Percentiles rank a stretch among this genome's conserved stretches.
phyloP scores from a whole-genome alignment of 2,797 vertebrate species.

The Scyliorhinus canicula region DNA sequence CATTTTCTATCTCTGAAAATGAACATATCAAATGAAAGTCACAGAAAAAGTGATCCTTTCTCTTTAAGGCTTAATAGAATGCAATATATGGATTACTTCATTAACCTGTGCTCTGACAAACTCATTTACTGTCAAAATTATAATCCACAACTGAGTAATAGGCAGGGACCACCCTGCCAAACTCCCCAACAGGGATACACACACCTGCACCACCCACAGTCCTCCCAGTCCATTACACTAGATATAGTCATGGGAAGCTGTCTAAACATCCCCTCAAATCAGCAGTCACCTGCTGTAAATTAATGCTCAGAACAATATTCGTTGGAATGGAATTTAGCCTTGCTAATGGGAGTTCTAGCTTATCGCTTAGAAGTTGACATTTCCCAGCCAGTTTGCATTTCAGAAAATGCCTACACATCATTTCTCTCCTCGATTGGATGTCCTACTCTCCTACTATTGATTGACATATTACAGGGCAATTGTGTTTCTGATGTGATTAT shows the following conservation, averaged over 20 bases:
- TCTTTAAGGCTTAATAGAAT: background rate
- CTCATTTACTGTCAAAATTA: background rate
- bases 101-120: slow-evolving; percentile 5
- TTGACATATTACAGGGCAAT: slow-evolving; percentile 15
- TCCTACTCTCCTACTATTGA: background rate
- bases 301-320: slow-evolving; percentile 1
- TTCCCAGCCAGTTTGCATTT: background rate
- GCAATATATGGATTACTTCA: background rate
- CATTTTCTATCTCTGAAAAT: background rate
- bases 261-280: slow-evolving; percentile 22
- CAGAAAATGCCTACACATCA: background rate
- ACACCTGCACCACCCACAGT: slow-evolving; percentile 9
- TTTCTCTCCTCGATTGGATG: background rate
- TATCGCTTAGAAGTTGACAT: background rate
- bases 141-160: background rate
- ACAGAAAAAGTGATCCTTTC: background rate
- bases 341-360: background rate
- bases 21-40: slow-evolving; percentile 2
- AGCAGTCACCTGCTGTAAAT: slow-evolving; percentile 10
- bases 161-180: background rate
- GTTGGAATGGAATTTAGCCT: slow-evolving; percentile 22
- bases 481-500: background rate
- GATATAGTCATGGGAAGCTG: slow-evolving; percentile 20
- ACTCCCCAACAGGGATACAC: background rate
- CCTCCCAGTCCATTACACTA: background rate